Percentiles rank a stretch among this genome's conserved stretches.
Conservation (phyloP, 2,888 invertebrate genomes). For the Clivina fossor region DNA sequence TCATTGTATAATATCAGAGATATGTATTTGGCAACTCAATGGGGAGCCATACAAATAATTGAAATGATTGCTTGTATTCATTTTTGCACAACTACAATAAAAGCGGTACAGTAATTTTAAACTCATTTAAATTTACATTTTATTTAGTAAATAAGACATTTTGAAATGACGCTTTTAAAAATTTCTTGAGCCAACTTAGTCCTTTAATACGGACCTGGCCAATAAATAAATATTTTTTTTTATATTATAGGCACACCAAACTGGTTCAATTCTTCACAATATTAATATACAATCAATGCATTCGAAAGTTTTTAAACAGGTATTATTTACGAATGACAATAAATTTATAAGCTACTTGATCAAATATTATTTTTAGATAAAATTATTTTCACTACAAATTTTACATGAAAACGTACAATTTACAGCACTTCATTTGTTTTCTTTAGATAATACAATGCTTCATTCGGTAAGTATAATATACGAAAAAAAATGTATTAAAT, state of each 20-base stretch:
- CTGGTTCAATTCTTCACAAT: neutral
- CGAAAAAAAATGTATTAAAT: neutral
- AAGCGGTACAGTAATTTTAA: slow-evolving; percentile 9
- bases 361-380: slow-evolving; percentile 6
- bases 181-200: too few relatives aligned
- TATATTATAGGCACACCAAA: neutral
- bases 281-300: neutral
- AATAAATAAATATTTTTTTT: too few relatives aligned
- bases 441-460: slow-evolving; percentile 3
- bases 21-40: slow-evolving; percentile 14
- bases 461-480: slow-evolving; percentile 4
- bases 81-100: slow-evolving; percentile 12
- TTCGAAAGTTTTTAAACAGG: slow-evolving; percentile 5
- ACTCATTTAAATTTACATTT: too few relatives aligned
- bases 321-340: too few relatives aligned
- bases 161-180: too few relatives aligned
- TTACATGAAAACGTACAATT: slow-evolving; percentile 6
- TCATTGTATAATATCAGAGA: neutral
- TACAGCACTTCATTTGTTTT: slow-evolving; percentile 16
- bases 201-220: too few relatives aligned
- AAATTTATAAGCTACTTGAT: slow-evolving; percentile 1
- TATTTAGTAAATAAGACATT: too few relatives aligned
- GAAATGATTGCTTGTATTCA: slow-evolving; percentile 11
- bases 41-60: slow-evolving; percentile 13
- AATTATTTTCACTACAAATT: slow-evolving; percentile 17